A percentile compares a stretch with the other conserved stretches of the same genome.
Evolutionary conservation across 2,797 vertebrate species (phyloP).

Genomic region (Girardinus metallicus): DNA sequence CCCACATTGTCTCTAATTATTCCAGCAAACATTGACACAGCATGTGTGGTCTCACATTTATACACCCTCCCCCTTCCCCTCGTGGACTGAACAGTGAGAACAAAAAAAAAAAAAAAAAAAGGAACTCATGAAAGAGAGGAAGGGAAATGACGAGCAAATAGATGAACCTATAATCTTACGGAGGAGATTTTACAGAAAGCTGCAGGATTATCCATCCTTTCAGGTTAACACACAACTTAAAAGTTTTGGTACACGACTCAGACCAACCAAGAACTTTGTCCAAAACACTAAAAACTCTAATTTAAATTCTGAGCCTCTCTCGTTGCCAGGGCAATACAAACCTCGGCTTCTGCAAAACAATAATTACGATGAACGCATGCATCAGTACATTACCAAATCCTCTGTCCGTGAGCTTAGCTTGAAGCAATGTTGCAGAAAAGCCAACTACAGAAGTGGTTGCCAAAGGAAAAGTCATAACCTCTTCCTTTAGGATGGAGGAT

Average conservation of each 20-base stretch:
- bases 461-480: constrained; percentile 18
- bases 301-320: constrained; percentile 65
- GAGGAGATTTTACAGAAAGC: constrained; percentile 13
- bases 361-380: constrained; percentile 70
- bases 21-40: constrained; percentile 77
- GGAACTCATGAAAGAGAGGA: constrained; percentile 31
- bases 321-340: constrained; percentile 59
- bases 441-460: constrained; percentile 52
- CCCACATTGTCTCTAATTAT: constrained; percentile 78
- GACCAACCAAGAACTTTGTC: constrained; percentile 21
- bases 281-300: constrained; percentile 59
- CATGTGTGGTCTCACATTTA: constrained; percentile 81
- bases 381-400: constrained; percentile 64
- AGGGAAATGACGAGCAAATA: constrained; percentile 35
- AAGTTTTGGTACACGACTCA: constrained; percentile 32
- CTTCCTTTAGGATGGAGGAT: neutral
- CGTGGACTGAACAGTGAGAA: constrained; percentile 42
- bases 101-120: constrained; percentile 34
- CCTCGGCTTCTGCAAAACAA: constrained; percentile 69
- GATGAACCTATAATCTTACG: constrained; percentile 26
- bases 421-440: constrained; percentile 54
- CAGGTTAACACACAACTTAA: constrained; percentile 35
- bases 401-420: constrained; percentile 55
- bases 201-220: constrained; percentile 2
- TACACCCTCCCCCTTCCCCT: constrained; percentile 31